Evolutionary conservation across 2,888 invertebrate species (phyloP).

Genomic region (Amphipyra tragopoginis): DNA sequence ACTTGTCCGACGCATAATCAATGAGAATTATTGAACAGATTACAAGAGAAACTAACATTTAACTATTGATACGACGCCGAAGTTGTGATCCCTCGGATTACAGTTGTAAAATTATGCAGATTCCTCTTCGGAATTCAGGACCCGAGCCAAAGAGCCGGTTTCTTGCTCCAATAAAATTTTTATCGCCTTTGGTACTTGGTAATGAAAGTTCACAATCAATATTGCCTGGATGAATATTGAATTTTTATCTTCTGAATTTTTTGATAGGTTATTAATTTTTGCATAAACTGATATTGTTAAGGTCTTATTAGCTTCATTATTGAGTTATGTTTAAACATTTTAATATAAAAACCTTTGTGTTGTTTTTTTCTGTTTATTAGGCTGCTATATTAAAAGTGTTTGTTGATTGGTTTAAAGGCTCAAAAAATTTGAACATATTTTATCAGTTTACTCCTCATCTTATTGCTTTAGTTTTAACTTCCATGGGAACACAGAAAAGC

Average conservation of each 20-base stretch:
- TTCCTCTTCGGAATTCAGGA: conserved; percentile 38
- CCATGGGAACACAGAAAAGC: no score
- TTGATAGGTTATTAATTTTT: neutral
- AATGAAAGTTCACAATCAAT: conserved; percentile 52
- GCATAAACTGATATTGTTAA: neutral
- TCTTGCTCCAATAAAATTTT: conserved; percentile 42
- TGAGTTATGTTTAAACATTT: no score
- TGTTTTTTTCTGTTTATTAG: no score
- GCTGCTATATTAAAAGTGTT: no score
- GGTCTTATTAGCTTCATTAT: neutral
- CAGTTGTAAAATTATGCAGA: conserved; percentile 71
- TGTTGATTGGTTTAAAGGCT: no score
- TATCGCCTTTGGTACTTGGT: conserved; percentile 36
- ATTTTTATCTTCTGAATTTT: conserved; percentile 27
- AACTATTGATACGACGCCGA: conserved; percentile 59
- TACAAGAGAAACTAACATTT: conserved; percentile 53
- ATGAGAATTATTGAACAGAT: conserved; percentile 58
- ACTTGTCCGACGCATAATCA: conserved; percentile 32
- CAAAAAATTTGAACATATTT: no score
- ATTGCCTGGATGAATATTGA: conserved; percentile 26
- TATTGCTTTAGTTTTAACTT: no score
- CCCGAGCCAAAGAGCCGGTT: conserved; percentile 11
- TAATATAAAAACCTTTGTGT: no score
- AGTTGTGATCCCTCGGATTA: conserved; percentile 67
- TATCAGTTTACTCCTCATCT: no score